phyloP scores from a whole-genome alignment of 2,888 invertebrate genomes.

The Dolichomitus sp. region DNA sequence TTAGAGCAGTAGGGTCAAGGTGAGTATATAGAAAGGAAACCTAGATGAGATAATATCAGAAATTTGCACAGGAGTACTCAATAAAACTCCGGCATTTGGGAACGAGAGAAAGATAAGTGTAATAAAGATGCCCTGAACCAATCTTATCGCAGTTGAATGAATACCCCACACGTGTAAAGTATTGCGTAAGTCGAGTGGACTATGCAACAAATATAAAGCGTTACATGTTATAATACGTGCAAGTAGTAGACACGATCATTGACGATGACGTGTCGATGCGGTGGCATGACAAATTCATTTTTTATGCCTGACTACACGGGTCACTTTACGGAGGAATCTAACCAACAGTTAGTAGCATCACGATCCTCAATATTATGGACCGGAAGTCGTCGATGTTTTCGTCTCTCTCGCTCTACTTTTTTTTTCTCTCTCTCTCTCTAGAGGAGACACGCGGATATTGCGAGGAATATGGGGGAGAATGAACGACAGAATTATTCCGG shows the following conservation, averaged over 20 bases:
- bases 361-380: constrained; percentile 38
- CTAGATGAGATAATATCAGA: background rate
- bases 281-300: background rate
- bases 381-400: constrained; percentile 53
- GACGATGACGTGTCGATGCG: constrained; percentile 11
- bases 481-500: constrained; percentile 54
- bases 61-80: background rate
- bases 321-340: background rate
- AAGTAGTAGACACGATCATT: background rate
- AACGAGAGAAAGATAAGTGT: background rate
- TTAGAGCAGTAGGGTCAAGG: constrained; percentile 41
- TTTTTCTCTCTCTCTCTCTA: constrained; percentile 23
- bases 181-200: background rate
- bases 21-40: background rate
- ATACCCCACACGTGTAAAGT: background rate
- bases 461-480: constrained; percentile 28
- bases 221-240: background rate
- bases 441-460: constrained; percentile 1
- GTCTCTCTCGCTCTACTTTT: constrained; percentile 11
- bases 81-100: background rate
- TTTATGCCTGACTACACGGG: background rate
- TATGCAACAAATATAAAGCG: background rate
- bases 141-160: background rate
- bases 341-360: constrained; percentile 13
- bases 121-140: background rate